Evolutionary conservation across 2,113 vertebrate species (phyloP), one percentile per base, ranked within the genome.

Genomic region (Pelecanoides urinatrix): DNA sequence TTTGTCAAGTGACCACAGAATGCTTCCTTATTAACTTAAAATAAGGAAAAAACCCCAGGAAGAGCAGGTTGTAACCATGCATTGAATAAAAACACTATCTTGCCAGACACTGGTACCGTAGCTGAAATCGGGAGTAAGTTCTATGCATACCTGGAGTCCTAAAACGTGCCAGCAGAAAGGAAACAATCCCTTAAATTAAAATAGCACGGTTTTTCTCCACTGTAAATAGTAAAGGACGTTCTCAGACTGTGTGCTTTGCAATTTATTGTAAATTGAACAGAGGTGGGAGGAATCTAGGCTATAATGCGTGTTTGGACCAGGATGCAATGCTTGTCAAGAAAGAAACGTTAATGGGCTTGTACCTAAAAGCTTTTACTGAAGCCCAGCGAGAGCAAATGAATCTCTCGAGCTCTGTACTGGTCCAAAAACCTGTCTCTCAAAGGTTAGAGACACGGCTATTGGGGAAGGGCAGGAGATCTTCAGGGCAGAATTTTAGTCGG

Each of bases 401-500:
- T 85, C n/a, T 66, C 55, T 29, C 5, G 16, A 71, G 26, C 26
- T 77, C 76, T 30, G n/a, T 50, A 19, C 59, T 21, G 45, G 19
- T 66, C 55, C 50, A 50, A 49, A 79, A 62, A 13, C 8, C 26
- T 49, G 11, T 32, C 10, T 50, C 29, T 67, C 27, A n/a, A 32
- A 65, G 30, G 45, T 8, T 26, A 26, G 58, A 32, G 30, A 25
- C 3, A 0, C 1, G 3, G 10, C 27, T 21, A 0, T 20, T 26
- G 17, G 25, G 26, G 67, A 38, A 73, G 25, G 67, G 36, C 11
- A 32, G 34, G 27, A 49, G 20, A 2, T 55, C 7, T 70, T 59
- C 8, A 18, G 52, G 16, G 15, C 27, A 62, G 74, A 55, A 8
- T n/a, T 63, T 44, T 44, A 26, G 15, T 42, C 19, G 22, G 13